Percentiles rank a stretch among this genome's conserved stretches.
These are phyloP conservation scores for Ciconia stormi DNA, from an alignment of 2,113 vertebrate species.

Conservation along the genomic window DNA sequence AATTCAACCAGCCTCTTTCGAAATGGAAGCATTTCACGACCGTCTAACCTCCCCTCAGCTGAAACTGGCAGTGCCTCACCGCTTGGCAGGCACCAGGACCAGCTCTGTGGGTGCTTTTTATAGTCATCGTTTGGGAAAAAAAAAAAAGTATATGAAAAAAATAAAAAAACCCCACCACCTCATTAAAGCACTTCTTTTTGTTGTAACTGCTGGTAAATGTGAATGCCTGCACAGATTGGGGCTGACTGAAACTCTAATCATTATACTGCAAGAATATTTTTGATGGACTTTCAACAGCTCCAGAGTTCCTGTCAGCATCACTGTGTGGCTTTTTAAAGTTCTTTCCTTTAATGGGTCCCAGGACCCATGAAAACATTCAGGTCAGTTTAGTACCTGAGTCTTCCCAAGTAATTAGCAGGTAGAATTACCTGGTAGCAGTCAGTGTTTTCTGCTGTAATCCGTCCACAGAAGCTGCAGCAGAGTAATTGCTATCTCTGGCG, in stretches of 20 bases:
- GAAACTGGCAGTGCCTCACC: background rate
- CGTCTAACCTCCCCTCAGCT: background rate
- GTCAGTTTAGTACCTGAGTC: constrained; percentile 66
- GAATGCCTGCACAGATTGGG: constrained; percentile 30
- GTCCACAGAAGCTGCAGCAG: constrained; percentile 34
- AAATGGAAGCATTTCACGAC: background rate
- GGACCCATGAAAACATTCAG: constrained; percentile 65
- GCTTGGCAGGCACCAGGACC: background rate
- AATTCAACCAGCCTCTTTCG: background rate
- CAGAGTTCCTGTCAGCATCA: constrained; percentile 60
- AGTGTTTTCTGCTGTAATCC: constrained; percentile 59
- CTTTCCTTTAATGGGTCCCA: constrained; percentile 60
- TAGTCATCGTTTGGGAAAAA: background rate
- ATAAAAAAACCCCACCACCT: background rate
- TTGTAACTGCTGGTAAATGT: constrained; percentile 58
- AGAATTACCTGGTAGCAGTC: constrained; percentile 68
- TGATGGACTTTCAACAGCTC: constrained; percentile 71
- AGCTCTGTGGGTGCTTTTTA: background rate
- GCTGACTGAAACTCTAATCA: constrained; percentile 62
- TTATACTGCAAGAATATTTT: constrained; percentile 66
- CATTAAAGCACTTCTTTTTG: constrained; percentile 67
- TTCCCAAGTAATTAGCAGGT: constrained; percentile 76
- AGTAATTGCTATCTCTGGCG: constrained; percentile 58
- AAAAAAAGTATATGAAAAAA: no score
- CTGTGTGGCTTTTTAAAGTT: constrained; percentile 57